Percentiles rank a stretch among this genome's conserved stretches.
phyloP scores from a whole-genome alignment of 2,888 invertebrate species.

The Danaus chrysippus region DNA sequence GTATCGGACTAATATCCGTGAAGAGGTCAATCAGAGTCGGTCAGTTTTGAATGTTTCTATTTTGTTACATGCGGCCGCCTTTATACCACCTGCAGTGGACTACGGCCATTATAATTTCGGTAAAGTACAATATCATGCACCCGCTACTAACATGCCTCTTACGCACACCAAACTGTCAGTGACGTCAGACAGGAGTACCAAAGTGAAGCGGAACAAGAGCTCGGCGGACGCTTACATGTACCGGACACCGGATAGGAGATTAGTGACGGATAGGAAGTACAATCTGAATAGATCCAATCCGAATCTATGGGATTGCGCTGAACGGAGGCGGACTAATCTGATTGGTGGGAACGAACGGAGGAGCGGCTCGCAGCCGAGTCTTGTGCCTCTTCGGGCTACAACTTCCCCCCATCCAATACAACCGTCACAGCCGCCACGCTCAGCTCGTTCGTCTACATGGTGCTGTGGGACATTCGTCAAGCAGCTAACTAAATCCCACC shows the following conservation, averaged over 20 bases:
- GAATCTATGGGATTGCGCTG: constrained; percentile 64
- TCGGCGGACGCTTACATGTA: constrained; percentile 65
- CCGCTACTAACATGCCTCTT: constrained; percentile 73
- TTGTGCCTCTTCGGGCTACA: constrained; percentile 40
- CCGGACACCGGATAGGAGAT: constrained; percentile 60
- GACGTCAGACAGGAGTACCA: constrained; percentile 54
- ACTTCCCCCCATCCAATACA: constrained; percentile 32
- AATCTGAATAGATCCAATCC: constrained; percentile 74
- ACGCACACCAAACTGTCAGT: constrained; percentile 64
- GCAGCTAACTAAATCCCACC: constrained; percentile 87
- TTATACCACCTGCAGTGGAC: constrained; percentile 81
- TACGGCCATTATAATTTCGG: constrained; percentile 82
- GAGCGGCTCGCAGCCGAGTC: constrained; percentile 66
- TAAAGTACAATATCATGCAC: constrained; percentile 85
- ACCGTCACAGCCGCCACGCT: constrained; percentile 51
- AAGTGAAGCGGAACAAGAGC: constrained; percentile 74
- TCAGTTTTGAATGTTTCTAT: constrained; percentile 67
- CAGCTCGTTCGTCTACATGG: constrained; percentile 84
- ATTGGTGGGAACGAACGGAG: constrained; percentile 54
- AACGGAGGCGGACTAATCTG: constrained; percentile 47
- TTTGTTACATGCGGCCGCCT: constrained; percentile 81
- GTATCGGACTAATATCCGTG: background rate
- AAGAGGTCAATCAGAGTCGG: background rate
- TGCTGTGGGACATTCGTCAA: constrained; percentile 89
- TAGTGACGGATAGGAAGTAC: constrained; percentile 62